phyloP scores from a whole-genome alignment of 2,113 vertebrate species.

The Rhynchomys soricoides region DNA sequence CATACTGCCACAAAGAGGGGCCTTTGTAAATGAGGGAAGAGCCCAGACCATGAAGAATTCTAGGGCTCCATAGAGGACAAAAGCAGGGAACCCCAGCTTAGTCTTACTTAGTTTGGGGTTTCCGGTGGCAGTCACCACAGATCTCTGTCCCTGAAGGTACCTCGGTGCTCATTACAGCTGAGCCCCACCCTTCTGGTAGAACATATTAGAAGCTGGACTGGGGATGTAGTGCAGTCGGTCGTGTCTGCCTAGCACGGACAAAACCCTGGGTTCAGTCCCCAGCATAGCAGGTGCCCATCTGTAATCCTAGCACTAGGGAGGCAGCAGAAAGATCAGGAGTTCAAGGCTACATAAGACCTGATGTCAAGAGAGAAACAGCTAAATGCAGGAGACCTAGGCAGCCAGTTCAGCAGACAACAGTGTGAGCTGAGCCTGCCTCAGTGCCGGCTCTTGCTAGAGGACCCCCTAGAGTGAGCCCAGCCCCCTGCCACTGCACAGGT shows the following conservation, averaged over 20 bases:
- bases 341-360: neutral
- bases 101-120: neutral
- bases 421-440: neutral
- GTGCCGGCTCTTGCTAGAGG: neutral
- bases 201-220: neutral
- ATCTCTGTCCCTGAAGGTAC: neutral
- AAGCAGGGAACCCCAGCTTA: neutral
- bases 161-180: accelerated
- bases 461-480: neutral
- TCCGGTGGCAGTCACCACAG: neutral
- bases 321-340: neutral
- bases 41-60: neutral
- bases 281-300: neutral
- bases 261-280: neutral
- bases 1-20: neutral
- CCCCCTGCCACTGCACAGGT: neutral
- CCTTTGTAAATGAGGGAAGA: neutral
- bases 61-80: neutral
- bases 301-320: too few relatives aligned
- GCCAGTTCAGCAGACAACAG: accelerated
- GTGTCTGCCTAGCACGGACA: neutral
- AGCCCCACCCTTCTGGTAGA: neutral
- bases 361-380: neutral
- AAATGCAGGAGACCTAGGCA: neutral
- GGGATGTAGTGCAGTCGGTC: neutral